Percentiles rank a stretch among this genome's conserved stretches.
These are phyloP conservation scores for Hippocampus abdominalis DNA, from an alignment of 2,113 vertebrate genomes.

Conservation along the genomic window DNA sequence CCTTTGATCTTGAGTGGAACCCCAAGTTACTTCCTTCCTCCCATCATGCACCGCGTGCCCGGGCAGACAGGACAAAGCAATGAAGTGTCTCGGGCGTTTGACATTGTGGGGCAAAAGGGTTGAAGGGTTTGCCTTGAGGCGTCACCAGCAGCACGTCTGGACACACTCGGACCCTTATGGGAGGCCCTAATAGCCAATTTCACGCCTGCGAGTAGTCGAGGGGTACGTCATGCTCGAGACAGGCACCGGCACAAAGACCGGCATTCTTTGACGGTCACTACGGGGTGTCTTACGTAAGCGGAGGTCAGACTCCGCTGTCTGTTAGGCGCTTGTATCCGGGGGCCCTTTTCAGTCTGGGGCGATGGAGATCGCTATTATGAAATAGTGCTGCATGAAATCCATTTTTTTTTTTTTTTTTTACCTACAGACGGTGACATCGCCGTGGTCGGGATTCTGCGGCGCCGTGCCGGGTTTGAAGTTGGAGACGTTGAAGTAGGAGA, in stretches of 20 bases:
- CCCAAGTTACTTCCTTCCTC: background rate
- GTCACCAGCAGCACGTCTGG: background rate
- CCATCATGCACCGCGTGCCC: background rate
- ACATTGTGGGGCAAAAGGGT: conserved; percentile 13
- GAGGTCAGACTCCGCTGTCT: conserved; percentile 41
- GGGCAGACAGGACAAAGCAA: conserved; percentile 23
- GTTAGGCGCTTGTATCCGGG: conserved; percentile 38
- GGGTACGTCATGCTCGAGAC: background rate
- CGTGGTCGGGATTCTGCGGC: conserved; percentile 72
- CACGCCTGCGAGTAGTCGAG: background rate
- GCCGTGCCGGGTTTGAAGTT: conserved; percentile 83
- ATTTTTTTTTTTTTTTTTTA: conserved; percentile 50
- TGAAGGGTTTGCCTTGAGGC: conserved; percentile 18
- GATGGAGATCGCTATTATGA: conserved; percentile 44
- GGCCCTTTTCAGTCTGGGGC: conserved; percentile 39
- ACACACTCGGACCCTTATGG: conserved; percentile 21
- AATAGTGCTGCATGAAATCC: conserved; percentile 10
- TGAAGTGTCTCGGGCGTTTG: conserved; percentile 6
- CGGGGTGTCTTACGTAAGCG: conserved; percentile 42
- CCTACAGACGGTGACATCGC: conserved; percentile 86
- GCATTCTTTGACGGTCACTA: conserved; percentile 46
- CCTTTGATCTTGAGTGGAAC: background rate
- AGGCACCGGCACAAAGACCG: conserved; percentile 49
- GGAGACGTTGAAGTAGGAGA: conserved; percentile 94
- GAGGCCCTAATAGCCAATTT: background rate